A percentile compares a stretch with the other conserved stretches of the same genome.
Conservation (phyloP, 2,797 vertebrate species). For the Labeo calbasu region DNA sequence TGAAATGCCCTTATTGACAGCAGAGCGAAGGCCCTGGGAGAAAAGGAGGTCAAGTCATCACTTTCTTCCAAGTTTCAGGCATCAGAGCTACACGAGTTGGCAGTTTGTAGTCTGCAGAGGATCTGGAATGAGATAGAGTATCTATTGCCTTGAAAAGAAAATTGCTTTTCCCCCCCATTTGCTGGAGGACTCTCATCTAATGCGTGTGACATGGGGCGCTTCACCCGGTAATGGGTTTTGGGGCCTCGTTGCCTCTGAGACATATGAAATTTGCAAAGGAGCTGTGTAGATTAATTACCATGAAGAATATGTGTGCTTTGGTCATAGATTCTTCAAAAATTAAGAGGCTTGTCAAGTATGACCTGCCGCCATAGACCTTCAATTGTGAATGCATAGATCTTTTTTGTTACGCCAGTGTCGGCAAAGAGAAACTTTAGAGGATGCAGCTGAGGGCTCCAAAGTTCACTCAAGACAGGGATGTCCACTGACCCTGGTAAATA, state of each 20-base stretch:
- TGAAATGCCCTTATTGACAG: conserved; percentile 46
- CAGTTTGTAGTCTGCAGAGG: conserved; percentile 71
- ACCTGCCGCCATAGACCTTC: not conserved
- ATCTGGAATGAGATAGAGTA: conserved; percentile 77
- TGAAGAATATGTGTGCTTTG: conserved; percentile 63
- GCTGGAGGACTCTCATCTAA: conserved; percentile 78
- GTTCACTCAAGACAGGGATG: conserved; percentile 68
- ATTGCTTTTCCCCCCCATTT: conserved; percentile 77
- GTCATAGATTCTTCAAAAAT: conserved; percentile 62
- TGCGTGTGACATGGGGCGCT: conserved; percentile 70
- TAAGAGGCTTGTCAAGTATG: conserved; percentile 1
- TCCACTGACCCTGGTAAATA: conserved; percentile 60
- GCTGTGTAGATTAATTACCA: conserved; percentile 72
- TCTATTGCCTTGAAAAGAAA: conserved; percentile 81
- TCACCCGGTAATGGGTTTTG: conserved; percentile 73
- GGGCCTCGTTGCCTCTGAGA: conserved; percentile 72
- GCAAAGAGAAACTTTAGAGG: conserved; percentile 20
- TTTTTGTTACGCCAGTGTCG: not conserved
- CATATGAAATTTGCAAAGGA: conserved; percentile 72
- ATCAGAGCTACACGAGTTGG: conserved; percentile 60
- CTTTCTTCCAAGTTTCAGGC: conserved; percentile 64
- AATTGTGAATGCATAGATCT: not conserved
- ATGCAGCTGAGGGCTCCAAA: conserved; percentile 58
- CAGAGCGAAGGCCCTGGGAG: conserved; percentile 18
- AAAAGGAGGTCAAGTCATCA: conserved; percentile 73